These are phyloP conservation scores for Ceratosolen fusciceps DNA, from an alignment of 1,140 invertebrate genomes.

Conservation along the genomic window DNA sequence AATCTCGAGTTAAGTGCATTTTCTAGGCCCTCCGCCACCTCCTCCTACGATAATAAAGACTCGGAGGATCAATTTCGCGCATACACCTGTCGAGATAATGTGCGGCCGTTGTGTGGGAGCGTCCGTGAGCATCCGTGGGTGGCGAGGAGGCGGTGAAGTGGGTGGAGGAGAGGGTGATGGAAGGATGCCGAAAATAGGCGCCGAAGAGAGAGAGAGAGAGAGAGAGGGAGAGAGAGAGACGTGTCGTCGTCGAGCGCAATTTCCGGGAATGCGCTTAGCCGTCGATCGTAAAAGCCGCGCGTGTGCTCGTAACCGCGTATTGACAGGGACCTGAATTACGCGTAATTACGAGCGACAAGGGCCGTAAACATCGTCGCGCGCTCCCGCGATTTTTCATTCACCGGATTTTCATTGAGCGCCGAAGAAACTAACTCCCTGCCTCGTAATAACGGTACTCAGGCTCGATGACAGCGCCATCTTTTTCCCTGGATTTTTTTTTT, in stretches of 20 bases:
- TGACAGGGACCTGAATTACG: conserved; percentile 32
- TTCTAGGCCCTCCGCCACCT: neutral
- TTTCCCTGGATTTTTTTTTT: no score
- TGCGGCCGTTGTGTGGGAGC: neutral
- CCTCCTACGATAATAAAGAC: neutral
- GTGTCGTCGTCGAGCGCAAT: conserved; percentile 8
- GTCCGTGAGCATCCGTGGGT: neutral
- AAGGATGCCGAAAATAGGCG: neutral
- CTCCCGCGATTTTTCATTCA: conserved; percentile 24
- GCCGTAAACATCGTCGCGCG: conserved; percentile 22
- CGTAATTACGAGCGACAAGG: conserved; percentile 31
- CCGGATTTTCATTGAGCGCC: conserved; percentile 15
- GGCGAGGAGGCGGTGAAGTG: no score
- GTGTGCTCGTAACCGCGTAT: neutral
- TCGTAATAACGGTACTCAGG: conserved; percentile 34
- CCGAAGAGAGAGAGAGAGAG: no score
- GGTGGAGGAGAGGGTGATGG: no score
- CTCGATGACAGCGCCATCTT: neutral
- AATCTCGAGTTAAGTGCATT: neutral
- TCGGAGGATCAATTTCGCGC: neutral
- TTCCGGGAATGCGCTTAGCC: conserved; percentile 28
- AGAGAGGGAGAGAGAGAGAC: no score
- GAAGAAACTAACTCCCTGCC: neutral
- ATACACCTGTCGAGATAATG: neutral
- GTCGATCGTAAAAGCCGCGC: conserved; percentile 7